Percentiles rank a stretch among this genome's conserved stretches.
phyloP scores from a whole-genome alignment of 2,113 vertebrate species.

The Pycnonotus jocosus region DNA sequence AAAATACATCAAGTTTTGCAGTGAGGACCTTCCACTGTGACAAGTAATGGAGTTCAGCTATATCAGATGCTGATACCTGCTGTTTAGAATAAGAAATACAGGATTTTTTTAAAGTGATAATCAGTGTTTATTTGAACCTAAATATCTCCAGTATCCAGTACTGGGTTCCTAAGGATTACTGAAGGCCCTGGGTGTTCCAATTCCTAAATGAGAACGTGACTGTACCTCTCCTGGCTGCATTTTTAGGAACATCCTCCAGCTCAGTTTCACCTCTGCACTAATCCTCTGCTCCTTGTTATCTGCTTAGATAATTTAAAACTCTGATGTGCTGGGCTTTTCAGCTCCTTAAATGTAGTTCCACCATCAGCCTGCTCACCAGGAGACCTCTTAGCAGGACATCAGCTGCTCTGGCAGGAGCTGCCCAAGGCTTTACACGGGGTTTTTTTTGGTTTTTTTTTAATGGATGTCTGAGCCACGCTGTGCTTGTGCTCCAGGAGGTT shows the following conservation, averaged over 20 bases:
- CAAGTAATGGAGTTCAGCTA: not conserved
- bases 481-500: not conserved
- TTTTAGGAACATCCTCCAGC: not conserved
- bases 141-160: not conserved
- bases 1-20: not conserved
- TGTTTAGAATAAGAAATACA: not conserved
- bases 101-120: not conserved
- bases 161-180: not conserved
- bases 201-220: not conserved
- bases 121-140: not conserved
- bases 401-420: not conserved
- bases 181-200: not conserved
- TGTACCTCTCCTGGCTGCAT: not conserved
- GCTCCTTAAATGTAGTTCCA: not conserved
- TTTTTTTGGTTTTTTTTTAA: too few relatives aligned
- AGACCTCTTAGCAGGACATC: not conserved
- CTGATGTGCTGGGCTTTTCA: not conserved
- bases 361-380: not conserved
- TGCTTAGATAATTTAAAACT: not conserved
- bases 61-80: not conserved
- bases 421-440: not conserved
- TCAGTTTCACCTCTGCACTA: not conserved
- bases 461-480: accelerated
- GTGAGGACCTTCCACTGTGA: not conserved
- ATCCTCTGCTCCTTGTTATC: not conserved